Percentiles rank a stretch among this genome's conserved stretches.
Evolutionary conservation across 2,113 vertebrate species (phyloP).

Genomic region (Scolopax mira): DNA sequence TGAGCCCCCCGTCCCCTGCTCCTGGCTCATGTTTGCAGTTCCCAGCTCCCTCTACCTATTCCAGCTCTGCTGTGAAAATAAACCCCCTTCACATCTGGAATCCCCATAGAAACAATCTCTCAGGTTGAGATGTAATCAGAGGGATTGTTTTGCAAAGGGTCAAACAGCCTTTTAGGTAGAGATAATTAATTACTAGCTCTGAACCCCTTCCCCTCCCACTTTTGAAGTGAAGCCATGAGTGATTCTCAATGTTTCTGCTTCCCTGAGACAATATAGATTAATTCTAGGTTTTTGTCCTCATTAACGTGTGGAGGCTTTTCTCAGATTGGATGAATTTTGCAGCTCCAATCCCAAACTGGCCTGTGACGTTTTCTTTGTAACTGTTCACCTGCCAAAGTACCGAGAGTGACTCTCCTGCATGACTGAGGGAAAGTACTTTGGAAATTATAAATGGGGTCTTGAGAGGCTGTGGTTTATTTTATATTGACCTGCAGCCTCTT

Average conservation of each 20-base stretch:
- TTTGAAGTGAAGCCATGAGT: neutral
- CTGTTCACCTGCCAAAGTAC: neutral
- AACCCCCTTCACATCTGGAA: neutral
- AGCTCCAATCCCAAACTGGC: neutral
- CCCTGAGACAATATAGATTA: neutral
- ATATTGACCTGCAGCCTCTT: conserved; percentile 8
- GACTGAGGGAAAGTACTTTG: neutral
- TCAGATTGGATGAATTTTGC: neutral
- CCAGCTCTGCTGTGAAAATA: neutral
- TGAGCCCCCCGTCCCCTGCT: fast-evolving
- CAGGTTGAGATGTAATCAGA: fast-evolving
- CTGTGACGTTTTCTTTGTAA: neutral
- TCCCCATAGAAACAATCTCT: neutral
- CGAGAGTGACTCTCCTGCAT: neutral
- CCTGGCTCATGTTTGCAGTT: neutral
- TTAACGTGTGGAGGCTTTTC: neutral
- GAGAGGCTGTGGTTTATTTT: neutral
- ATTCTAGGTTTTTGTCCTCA: neutral
- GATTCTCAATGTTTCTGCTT: neutral
- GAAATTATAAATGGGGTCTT: conserved; percentile 2
- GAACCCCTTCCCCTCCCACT: neutral
- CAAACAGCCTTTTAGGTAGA: neutral
- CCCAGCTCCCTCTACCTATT: neutral
- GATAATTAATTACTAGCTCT: neutral
- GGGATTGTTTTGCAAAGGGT: neutral